These are phyloP conservation scores for Chiloscyllium punctatum DNA, from an alignment of 2,797 vertebrate species.

Conservation along the genomic window DNA sequence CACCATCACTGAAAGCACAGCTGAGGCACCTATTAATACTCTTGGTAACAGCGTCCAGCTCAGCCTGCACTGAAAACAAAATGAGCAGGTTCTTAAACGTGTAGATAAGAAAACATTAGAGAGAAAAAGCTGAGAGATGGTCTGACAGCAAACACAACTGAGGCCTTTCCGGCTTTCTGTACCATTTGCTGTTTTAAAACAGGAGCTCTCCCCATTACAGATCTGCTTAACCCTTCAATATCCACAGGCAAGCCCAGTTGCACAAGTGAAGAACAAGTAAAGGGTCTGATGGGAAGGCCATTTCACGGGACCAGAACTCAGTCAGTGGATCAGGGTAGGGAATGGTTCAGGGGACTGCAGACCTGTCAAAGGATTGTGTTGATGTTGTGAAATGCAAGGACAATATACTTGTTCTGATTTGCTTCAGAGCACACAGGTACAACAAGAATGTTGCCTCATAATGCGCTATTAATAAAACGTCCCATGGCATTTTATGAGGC, in stretches of 20 bases:
- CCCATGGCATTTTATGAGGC: not conserved
- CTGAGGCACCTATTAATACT: constrained; percentile 29
- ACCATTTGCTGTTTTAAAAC: not conserved
- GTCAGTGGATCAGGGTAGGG: no score
- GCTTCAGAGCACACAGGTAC: not conserved
- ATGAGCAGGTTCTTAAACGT: constrained; percentile 1
- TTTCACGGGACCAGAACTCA: no score
- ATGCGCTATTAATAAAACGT: not conserved
- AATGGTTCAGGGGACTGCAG: not conserved
- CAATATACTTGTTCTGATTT: not conserved
- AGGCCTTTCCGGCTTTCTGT: not conserved
- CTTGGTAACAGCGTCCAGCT: not conserved
- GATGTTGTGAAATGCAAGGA: not conserved
- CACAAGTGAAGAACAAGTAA: not conserved
- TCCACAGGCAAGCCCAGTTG: not conserved
- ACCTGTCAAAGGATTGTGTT: not conserved
- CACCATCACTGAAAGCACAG: not conserved
- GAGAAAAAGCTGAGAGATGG: not conserved
- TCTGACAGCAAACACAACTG: not conserved
- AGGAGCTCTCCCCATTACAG: not conserved
- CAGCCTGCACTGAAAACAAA: constrained; percentile 1
- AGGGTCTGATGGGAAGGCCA: not conserved
- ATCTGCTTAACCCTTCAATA: not conserved
- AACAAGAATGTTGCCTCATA: not conserved
- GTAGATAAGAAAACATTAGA: not conserved